Evolutionary conservation across 2,888 invertebrate genomes (phyloP), one percentile per base, ranked within the genome.

Genomic region (Trisateles emortualis): DNA sequence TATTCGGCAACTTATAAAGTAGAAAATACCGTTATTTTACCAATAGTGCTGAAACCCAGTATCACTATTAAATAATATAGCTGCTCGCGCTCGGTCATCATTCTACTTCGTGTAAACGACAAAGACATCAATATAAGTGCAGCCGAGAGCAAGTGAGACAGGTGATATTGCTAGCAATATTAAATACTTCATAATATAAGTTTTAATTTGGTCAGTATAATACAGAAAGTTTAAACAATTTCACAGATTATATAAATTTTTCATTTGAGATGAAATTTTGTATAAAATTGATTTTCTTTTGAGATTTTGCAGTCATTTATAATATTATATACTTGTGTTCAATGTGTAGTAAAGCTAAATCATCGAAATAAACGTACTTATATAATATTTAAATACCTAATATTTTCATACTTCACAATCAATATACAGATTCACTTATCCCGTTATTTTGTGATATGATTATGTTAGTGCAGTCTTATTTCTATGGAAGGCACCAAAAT

Each of bases 401-500:
- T 33, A 33, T 6, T 33, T 33, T 33, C 5, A 32, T 11, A 6
- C 33, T 33, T 11, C 14, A 33, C 33, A 33, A 2, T 33, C 22
- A 39, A 19, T 19, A 1, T 4, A 36, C 9, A 40, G 22, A 16
- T 16, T 40, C 10, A 38, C 16, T 11, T 24, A 35, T 41, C 14
- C 14, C 5, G 3, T 14, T 48, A 22, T 24, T 43, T 39, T 17
- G 16, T 38, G 30, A 26, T 39, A n/a, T 59, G 32, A 50, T 55
- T 35, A 44, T 50, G 64, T 73, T 77, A 79, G 76, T 74, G 75
- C 77, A 79, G 72, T 79, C 80, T 83, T 82, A 84, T 55, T 56
- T 43, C 77, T 83, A 84, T 83, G 84, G 83, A 85, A 84, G 84
- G 84, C 84, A 84, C 84, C 81, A 74, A 68, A 63, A 59, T 66